Evolutionary conservation across 2,888 invertebrate species (phyloP), one percentile per base, ranked within the genome.

Genomic region (Thysanoteuthis rhombus): DNA sequence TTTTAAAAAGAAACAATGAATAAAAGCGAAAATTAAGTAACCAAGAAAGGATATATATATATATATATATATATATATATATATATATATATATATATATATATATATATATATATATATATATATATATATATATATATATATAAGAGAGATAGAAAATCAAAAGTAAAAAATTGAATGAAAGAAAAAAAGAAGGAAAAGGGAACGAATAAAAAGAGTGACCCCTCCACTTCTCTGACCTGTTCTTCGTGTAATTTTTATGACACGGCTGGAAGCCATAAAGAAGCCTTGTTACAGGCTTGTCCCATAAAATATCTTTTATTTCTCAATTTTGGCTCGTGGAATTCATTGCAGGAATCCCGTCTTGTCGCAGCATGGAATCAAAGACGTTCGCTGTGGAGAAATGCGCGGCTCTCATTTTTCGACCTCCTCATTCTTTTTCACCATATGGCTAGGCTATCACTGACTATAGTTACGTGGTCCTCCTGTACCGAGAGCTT

Each of bases 241-340:
- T 10, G n/a, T 75, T n/a, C 75, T 19, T 75, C 75, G 75, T 75
- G 75, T 75, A 75, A 75, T 75, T 75, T 75, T 75, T 75, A 75
- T 75, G 75, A 36, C 75, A 75, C 75, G 75, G 75, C 75, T 75
- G 75, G 75, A 75, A 75, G 75, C n/a, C 75, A 75, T 75, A 75
- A 75, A 75, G 75, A 75, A 75, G 75, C 75, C 75, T 75, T 75
- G 75, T 75, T 75, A 75, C 75, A 75, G 75, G 75, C 75, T 75
- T 75, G 75, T 75, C 75, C 75, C 75, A 75, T 75, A 75, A 75
- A 75, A 75, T 75, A 75, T 75, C 75, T 75, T 75, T 75, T 75
- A 75, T 75, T 75, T 75, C 75, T 75, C 75, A 75, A 75, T 75
- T 75, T 75, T n/a, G 75, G 75, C 75, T 75, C 75, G 75, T 36